phyloP scores from a whole-genome alignment of 2,888 invertebrate genomes.

The Mythimna vitellina region DNA sequence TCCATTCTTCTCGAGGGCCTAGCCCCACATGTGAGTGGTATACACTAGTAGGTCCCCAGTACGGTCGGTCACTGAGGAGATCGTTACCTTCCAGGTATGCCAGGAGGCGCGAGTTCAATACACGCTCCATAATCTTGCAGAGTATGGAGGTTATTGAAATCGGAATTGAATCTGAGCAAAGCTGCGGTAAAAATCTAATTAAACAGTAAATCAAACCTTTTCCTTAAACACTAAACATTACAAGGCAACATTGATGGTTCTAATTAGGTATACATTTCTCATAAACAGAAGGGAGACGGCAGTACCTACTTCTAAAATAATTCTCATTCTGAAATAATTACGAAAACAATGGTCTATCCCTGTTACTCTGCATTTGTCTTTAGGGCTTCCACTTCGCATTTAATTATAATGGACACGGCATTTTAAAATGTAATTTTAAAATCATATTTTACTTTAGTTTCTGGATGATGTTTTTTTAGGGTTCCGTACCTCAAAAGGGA shows the following conservation, averaged over 20 bases:
- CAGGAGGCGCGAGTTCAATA: no score
- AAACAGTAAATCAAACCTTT: background rate
- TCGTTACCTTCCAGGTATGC: no score
- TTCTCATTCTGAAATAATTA: conserved; percentile 80
- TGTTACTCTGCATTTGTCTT: conserved; percentile 77
- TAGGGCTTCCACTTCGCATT: conserved; percentile 36
- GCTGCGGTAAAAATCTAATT: no score
- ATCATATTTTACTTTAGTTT: conserved; percentile 55
- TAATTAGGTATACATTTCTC: conserved; percentile 28
- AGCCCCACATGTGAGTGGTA: no score
- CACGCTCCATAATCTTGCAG: no score
- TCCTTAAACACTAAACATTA: background rate
- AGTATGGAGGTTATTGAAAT: no score
- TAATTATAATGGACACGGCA: conserved; percentile 49
- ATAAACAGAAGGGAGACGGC: conserved; percentile 21
- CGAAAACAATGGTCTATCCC: conserved; percentile 83
- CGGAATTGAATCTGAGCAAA: no score
- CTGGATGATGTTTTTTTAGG: conserved; percentile 52
- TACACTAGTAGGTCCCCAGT: no score
- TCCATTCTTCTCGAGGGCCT: no score
- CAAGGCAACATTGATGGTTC: conserved; percentile 20
- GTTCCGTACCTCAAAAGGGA: no score
- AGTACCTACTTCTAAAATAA: conserved; percentile 53
- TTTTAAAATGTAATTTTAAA: conserved; percentile 40
- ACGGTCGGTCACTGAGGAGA: no score